phyloP scores from a whole-genome alignment of 1,140 invertebrate genomes.

The Euwallacea fornicatus region DNA sequence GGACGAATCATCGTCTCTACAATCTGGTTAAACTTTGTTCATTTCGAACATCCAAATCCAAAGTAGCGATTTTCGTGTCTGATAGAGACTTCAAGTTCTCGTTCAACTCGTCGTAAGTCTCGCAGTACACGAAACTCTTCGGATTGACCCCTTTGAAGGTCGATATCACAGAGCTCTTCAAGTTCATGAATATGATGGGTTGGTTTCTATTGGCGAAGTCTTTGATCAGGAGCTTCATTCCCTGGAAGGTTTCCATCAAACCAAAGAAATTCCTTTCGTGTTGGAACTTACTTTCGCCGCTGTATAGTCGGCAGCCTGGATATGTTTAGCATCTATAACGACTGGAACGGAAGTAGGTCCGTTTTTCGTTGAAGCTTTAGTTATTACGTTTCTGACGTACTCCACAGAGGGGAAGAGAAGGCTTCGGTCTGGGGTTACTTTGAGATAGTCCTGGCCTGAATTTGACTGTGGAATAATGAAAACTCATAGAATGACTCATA shows the following conservation, averaged over 20 bases:
- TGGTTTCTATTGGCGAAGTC: conserved; percentile 74
- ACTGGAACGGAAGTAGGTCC: conserved; percentile 64
- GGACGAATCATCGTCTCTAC: not conserved
- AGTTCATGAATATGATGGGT: conserved; percentile 72
- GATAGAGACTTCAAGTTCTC: conserved; percentile 58
- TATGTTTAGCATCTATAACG: conserved; percentile 75
- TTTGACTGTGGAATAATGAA: conserved; percentile 55
- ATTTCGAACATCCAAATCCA: conserved; percentile 18
- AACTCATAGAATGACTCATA: not conserved
- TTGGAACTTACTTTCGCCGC: conserved; percentile 64
- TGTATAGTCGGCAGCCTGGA: conserved; percentile 76
- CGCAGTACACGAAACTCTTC: conserved; percentile 65
- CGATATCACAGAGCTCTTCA: conserved; percentile 69
- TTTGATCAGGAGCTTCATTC: conserved; percentile 72
- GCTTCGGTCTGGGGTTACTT: conserved; percentile 72
- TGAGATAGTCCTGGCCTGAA: conserved; percentile 66
- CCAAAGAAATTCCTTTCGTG: not conserved
- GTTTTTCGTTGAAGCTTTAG: conserved; percentile 67
- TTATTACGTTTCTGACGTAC: conserved; percentile 72
- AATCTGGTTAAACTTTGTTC: conserved; percentile 20
- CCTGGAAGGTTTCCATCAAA: conserved; percentile 55
- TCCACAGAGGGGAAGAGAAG: conserved; percentile 77
- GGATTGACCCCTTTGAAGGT: conserved; percentile 73
- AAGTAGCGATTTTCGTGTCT: conserved; percentile 2
- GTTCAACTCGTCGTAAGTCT: conserved; percentile 65